Evolutionary conservation across 2,797 vertebrate species (phyloP), one percentile per base, ranked within the genome.

Genomic region (Brachyalestes nurse): DNA sequence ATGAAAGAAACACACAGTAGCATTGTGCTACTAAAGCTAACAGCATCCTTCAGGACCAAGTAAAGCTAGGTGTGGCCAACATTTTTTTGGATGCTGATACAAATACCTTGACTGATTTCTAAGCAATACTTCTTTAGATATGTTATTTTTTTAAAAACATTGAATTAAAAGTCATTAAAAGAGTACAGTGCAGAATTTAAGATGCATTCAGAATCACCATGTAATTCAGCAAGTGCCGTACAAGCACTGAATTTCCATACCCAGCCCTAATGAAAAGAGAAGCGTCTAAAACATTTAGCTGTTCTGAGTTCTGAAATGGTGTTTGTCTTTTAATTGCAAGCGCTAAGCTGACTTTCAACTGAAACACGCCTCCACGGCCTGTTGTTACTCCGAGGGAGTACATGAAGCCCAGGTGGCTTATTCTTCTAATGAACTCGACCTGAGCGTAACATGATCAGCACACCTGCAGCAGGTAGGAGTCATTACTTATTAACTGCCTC

Each of bases 341-440:
- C 40, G 60, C 49, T 14, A 16, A 4, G 28, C 16, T 55, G 49
- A 75, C 76, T 71, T 60, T 75, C n/a, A 40, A 8, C 25, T 58
- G 21, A 55, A 47, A 40, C 64, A 69, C 74, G 71, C 55, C 57
- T 40, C 13, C n/a, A 77, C 49, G 45, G 75, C 2, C 10, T 67
- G 16, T 13, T 8, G n/a, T 61, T 73, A 72, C 80, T 82, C 78
- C 53, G 69, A 72, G 78, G 71, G 42, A 38, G 34, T 14, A 53
- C n/a, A 47, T 53, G 88, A 88, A 92, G 66, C 91, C 89, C 93
- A 94, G 92, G 92, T 93, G 92, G 92, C 89, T 87, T 90, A 88
- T 87, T 89, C 88, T 72, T 66, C 87, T 90, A 90, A 91, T 93
- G 92, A 94, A 91, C 89, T 90, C 89, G 86, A 86, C 85, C 87